Evolutionary conservation across 2,888 invertebrate species (phyloP).

Genomic region (Drosophila merina): DNA sequence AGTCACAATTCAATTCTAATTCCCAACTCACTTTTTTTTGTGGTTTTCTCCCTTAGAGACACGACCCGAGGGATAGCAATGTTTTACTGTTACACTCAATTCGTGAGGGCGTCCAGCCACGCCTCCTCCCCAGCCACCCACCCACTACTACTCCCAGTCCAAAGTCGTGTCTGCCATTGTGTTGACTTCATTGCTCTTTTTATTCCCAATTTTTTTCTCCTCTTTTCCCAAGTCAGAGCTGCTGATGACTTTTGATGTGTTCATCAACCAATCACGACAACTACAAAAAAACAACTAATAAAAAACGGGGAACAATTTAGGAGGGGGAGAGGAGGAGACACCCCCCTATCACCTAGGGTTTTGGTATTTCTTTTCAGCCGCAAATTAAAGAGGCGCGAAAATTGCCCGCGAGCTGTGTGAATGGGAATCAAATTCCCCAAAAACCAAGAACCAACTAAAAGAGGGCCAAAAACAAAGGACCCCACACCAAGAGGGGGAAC

Average conservation of each 20-base stretch:
- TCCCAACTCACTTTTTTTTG: conserved; percentile 1
- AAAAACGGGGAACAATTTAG: not conserved
- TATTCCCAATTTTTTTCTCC: not conserved
- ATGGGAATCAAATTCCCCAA: conserved; percentile 24
- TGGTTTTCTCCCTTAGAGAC: conserved; percentile 35
- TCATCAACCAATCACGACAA: conserved; percentile 62
- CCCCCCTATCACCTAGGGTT: no score
- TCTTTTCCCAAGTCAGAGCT: conserved; percentile 28
- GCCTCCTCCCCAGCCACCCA: conserved; percentile 46
- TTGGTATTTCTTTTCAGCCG: conserved; percentile 38
- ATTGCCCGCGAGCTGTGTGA: conserved; percentile 70
- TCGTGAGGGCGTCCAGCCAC: conserved; percentile 69
- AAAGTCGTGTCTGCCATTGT: conserved; percentile 69
- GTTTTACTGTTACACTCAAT: conserved; percentile 64
- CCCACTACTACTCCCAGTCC: conserved; percentile 10
- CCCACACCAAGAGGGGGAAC: conserved; percentile 30
- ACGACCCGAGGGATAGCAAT: conserved; percentile 59
- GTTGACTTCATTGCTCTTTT: conserved; percentile 65
- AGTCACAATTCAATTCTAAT: conserved; percentile 68
- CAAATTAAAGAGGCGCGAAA: conserved; percentile 77
- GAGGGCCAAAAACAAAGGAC: conserved; percentile 22
- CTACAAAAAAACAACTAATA: conserved; percentile 13
- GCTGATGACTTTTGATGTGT: conserved; percentile 76
- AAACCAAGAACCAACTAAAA: conserved; percentile 11
- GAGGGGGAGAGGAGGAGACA: no score